Conservation (phyloP, 2,888 invertebrate genomes). For the Folsomia candida region DNA sequence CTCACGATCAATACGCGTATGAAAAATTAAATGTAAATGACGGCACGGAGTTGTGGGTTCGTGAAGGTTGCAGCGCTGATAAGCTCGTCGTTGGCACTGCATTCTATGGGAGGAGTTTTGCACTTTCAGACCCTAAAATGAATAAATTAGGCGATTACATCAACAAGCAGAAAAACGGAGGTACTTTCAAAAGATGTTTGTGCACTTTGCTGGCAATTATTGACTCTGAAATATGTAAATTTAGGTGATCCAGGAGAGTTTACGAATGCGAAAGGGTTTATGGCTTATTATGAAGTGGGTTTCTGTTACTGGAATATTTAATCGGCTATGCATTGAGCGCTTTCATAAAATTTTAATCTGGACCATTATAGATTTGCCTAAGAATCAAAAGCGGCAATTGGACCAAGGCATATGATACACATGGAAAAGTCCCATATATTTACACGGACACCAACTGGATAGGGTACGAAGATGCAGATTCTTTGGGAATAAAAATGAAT, state of each 20-base stretch:
- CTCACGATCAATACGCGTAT: slow-evolving; percentile 85
- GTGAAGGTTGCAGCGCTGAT: slow-evolving; percentile 81
- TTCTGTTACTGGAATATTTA: slow-evolving; percentile 16
- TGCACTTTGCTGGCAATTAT: no score
- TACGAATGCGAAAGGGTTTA: slow-evolving; percentile 81
- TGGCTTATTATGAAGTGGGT: slow-evolving; percentile 77
- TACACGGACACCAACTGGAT: slow-evolving; percentile 79
- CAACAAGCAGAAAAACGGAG: slow-evolving; percentile 59
- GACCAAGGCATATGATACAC: slow-evolving; percentile 80
- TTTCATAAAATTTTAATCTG: not conserved
- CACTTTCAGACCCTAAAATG: slow-evolving; percentile 70
- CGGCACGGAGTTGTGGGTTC: slow-evolving; percentile 81
- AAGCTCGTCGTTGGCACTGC: slow-evolving; percentile 85
- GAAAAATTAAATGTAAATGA: slow-evolving; percentile 87
- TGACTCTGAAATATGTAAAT: no score
- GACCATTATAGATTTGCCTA: slow-evolving; percentile 67
- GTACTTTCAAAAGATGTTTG: not conserved
- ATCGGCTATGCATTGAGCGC: not conserved
- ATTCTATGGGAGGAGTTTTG: slow-evolving; percentile 83
- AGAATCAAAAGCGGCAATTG: slow-evolving; percentile 69
- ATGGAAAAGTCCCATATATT: slow-evolving; percentile 78
- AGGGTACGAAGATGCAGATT: slow-evolving; percentile 78
- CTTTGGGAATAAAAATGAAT: slow-evolving; percentile 84
- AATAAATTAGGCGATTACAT: slow-evolving; percentile 59
- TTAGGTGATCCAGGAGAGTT: slow-evolving; percentile 73